Conservation (phyloP, 2,888 invertebrate species). For the Melanargia galathea region DNA sequence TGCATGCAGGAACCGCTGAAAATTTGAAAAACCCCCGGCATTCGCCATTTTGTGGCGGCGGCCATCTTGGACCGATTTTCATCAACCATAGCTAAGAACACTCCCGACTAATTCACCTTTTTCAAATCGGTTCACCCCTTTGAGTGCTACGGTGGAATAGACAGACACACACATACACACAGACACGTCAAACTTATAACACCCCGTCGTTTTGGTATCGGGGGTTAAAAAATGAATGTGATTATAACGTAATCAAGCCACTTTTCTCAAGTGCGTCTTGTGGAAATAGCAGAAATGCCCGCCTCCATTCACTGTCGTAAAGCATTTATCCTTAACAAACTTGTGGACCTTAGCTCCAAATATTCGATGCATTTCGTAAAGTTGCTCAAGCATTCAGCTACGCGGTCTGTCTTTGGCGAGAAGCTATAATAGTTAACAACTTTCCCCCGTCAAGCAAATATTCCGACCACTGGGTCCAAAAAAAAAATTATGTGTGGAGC, state of each 20-base stretch:
- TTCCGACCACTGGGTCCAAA: background rate
- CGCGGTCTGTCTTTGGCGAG: background rate
- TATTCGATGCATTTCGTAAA: conserved; percentile 32
- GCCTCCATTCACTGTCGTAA: conserved; percentile 30
- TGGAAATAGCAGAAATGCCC: conserved; percentile 29
- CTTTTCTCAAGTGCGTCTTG: conserved; percentile 29
- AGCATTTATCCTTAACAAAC: conserved; percentile 37
- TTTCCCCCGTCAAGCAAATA: background rate
- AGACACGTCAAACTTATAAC: no score
- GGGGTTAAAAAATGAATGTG: conserved; percentile 15
- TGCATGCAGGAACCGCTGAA: no score
- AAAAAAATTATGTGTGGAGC: background rate
- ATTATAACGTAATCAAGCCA: conserved; percentile 5
- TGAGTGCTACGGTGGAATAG: no score
- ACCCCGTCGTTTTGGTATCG: no score
- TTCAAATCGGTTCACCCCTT: no score
- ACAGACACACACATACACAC: no score
- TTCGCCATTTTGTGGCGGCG: no score
- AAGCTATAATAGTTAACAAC: background rate
- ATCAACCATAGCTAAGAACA: no score
- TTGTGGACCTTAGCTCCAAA: conserved; percentile 36
- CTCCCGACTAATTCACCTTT: no score
- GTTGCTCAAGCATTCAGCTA: background rate
- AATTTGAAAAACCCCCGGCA: no score
- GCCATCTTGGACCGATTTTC: no score